Percentiles rank a stretch among this genome's conserved stretches.
These are phyloP conservation scores for Epinephelus malabaricus DNA, from an alignment of 2,797 vertebrate genomes.

Conservation along the genomic window DNA sequence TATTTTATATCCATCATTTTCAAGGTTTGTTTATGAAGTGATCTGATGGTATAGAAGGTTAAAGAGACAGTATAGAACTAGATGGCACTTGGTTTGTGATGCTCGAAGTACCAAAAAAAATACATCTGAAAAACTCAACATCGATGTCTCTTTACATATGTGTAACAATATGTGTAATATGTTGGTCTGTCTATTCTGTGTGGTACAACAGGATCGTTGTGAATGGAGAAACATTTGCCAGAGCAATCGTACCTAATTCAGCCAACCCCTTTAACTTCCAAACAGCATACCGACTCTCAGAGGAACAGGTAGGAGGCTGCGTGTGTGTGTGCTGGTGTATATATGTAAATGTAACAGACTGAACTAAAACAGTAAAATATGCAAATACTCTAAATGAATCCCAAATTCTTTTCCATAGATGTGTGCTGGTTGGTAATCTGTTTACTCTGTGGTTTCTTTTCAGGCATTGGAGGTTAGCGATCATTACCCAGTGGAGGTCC, in stretches of 20 bases:
- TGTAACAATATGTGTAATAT: neutral
- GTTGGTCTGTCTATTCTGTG: neutral
- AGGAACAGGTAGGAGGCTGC: constrained; percentile 73
- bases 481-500: constrained; percentile 86
- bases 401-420: neutral
- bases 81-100: no score
- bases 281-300: constrained; percentile 72
- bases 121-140: no score
- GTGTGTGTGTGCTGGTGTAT: neutral
- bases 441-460: constrained; percentile 20
- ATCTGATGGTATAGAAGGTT: neutral
- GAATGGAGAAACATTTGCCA: constrained; percentile 75
- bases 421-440: neutral
- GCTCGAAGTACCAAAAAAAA: no score
- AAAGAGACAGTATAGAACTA: neutral
- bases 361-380: neutral
- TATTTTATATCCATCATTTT: no score
- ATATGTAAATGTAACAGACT: neutral
- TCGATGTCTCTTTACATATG: no score
- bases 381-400: neutral
- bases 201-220: constrained; percentile 82
- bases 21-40: no score
- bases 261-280: constrained; percentile 84
- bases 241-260: constrained; percentile 75
- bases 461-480: constrained; percentile 86